Conservation (phyloP, 2,888 invertebrate genomes). For the Exephanes ischioxanthus region DNA sequence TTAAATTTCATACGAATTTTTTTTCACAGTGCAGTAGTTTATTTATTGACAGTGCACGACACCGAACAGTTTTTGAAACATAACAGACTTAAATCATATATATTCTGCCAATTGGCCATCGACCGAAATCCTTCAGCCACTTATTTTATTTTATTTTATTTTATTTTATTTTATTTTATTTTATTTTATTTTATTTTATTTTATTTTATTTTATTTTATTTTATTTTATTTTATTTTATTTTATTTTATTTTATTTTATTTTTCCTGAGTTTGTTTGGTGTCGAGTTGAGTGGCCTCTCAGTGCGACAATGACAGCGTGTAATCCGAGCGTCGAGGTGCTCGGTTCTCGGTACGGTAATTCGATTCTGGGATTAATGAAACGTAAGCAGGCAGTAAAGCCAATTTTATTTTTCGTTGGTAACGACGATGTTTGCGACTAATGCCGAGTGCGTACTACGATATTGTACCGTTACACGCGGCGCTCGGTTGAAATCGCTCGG, state of each 20-base stretch:
- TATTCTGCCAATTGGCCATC: too few species aligned
- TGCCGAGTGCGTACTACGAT: neutral
- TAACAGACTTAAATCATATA: too few species aligned
- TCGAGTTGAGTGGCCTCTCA: neutral
- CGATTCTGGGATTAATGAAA: constrained; percentile 54
- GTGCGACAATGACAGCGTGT: constrained; percentile 26
- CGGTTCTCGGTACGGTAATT: constrained; percentile 3
- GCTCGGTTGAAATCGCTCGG: constrained; percentile 5
- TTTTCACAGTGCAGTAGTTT: too few species aligned
- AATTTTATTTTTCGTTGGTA: constrained; percentile 21
- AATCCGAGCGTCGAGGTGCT: constrained; percentile 22
- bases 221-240: neutral
- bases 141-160: neutral
- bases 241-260: neutral
- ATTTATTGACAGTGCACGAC: too few species aligned
- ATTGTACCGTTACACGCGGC: constrained; percentile 49
- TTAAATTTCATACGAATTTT: too few species aligned
- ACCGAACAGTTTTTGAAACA: too few species aligned
- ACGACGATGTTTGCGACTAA: constrained; percentile 6
- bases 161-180: neutral
- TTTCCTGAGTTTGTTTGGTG: neutral
- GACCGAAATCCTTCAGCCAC: too few species aligned
- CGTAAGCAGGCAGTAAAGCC: constrained; percentile 32
- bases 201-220: neutral
- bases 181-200: neutral